Evolutionary conservation across 2,113 vertebrate genomes (phyloP).

Genomic region (Apteryx owenii): DNA sequence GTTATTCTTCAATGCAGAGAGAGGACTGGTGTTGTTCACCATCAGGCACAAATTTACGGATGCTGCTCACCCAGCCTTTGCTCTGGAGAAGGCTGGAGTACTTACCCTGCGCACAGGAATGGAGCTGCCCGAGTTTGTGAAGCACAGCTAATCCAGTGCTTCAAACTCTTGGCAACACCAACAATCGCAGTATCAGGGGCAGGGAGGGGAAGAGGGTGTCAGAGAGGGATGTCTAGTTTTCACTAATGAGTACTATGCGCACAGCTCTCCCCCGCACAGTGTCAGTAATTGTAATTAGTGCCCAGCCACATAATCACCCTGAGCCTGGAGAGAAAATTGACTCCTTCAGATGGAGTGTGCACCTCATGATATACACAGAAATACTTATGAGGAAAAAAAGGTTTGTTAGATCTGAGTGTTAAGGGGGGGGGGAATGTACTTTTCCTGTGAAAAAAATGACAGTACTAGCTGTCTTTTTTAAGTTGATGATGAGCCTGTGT

Average conservation of each 20-base stretch:
- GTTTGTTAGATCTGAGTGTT: conserved; percentile 5
- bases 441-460: not conserved
- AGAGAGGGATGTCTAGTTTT: not conserved
- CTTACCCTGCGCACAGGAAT: conserved; percentile 83
- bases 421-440: not conserved
- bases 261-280: not conserved
- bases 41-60: conserved; percentile 82
- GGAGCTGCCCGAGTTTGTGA: conserved; percentile 87
- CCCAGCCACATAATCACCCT: not conserved
- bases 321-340: not conserved
- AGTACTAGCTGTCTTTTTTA: conserved; percentile 16
- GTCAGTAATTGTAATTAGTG: not conserved
- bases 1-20: conserved; percentile 89
- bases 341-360: not conserved
- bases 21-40: conserved; percentile 85
- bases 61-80: conserved; percentile 86
- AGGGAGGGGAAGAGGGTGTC: not conserved
- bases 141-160: conserved; percentile 79
- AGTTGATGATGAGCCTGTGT: not conserved
- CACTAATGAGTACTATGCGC: not conserved
- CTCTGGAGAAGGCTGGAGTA: conserved; percentile 86
- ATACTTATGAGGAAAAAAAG: not conserved
- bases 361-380: not conserved
- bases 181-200: not conserved
- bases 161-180: not conserved